Conservation (phyloP, 2,888 invertebrate genomes). For the Eilema griseolum region DNA sequence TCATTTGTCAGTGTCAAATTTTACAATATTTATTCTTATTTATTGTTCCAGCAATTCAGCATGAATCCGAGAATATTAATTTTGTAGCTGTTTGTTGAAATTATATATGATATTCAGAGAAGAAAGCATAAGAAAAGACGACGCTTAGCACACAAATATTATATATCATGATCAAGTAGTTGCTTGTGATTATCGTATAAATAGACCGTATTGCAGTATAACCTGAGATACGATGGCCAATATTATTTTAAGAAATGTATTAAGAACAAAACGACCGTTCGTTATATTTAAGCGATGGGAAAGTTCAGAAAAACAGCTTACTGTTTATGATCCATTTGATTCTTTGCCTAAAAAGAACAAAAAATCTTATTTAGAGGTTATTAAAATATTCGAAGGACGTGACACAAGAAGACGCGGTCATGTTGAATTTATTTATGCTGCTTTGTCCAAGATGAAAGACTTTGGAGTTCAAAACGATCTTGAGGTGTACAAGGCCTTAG, state of each 20-base stretch:
- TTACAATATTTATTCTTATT: too few relatives aligned
- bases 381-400: conserved; percentile 91
- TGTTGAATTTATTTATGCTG: conserved; percentile 97
- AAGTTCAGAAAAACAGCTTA: conserved; percentile 73
- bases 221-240: conserved; percentile 69
- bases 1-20: too few relatives aligned
- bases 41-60: too few relatives aligned
- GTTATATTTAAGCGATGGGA: conserved; percentile 71
- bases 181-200: not conserved
- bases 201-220: conserved; percentile 41
- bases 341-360: conserved; percentile 87
- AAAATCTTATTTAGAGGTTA: conserved; percentile 90
- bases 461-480: conserved; percentile 96
- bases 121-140: not conserved
- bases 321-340: conserved; percentile 80
- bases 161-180: not conserved
- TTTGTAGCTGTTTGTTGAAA: not conserved
- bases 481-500: conserved; percentile 93
- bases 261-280: conserved; percentile 61
- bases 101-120: not conserved
- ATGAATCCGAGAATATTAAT: too few relatives aligned
- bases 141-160: not conserved
- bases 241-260: conserved; percentile 68
- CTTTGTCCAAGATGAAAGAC: conserved; percentile 94
- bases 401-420: conserved; percentile 93